phyloP scores from a whole-genome alignment of 2,113 vertebrate genomes.

The Apteryx owenii region DNA sequence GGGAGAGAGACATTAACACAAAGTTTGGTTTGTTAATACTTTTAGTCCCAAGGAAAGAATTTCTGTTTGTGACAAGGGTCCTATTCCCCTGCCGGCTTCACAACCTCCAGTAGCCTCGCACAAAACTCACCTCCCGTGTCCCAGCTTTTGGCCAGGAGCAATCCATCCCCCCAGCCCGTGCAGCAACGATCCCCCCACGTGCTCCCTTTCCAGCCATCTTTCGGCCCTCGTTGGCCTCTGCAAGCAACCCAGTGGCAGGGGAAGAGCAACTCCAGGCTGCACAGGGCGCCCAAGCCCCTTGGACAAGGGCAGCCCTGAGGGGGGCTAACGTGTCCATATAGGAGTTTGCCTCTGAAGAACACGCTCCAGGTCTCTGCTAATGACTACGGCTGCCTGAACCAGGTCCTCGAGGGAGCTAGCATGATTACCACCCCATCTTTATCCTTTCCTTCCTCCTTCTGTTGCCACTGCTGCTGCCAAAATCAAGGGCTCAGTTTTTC shows the following conservation, averaged over 20 bases:
- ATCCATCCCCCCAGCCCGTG: neutral
- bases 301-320: neutral
- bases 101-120: neutral
- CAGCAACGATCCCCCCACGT: neutral
- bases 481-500: neutral
- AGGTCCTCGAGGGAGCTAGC: neutral
- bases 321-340: neutral
- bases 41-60: no score
- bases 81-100: neutral
- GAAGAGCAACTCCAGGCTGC: neutral
- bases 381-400: rapidly evolving
- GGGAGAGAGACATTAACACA: no score
- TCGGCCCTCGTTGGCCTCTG: neutral
- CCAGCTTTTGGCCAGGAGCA: no score
- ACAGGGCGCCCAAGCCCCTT: neutral
- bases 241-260: neutral
- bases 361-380: neutral
- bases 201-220: neutral
- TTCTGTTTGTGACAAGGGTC: no score
- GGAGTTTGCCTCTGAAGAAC: neutral
- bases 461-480: neutral
- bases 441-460: neutral
- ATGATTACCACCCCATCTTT: rapidly evolving
- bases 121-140: neutral
- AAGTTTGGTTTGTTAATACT: no score